phyloP scores from a whole-genome alignment of 1,140 invertebrate species.

The Asbolus verrucosus region DNA sequence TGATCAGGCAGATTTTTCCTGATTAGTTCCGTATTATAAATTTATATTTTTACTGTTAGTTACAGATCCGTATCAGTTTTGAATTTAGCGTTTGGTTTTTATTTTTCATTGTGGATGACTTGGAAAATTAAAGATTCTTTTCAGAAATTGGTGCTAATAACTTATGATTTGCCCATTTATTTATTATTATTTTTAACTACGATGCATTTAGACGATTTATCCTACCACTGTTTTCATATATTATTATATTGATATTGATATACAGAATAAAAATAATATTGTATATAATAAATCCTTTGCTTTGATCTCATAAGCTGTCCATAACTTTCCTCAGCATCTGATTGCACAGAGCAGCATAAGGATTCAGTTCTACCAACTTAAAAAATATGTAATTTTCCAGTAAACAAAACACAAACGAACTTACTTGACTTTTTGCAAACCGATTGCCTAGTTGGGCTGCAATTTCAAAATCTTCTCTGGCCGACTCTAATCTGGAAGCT shows the following conservation, averaged over 20 bases:
- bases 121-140: conserved; percentile 15
- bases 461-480: conserved; percentile 77
- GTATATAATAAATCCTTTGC: conserved; percentile 48
- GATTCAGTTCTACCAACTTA: conserved; percentile 82
- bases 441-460: conserved; percentile 81
- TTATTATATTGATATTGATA: conserved; percentile 40
- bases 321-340: conserved; percentile 86
- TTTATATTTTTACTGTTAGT: not conserved
- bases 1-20: conserved; percentile 12
- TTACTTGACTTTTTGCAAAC: conserved; percentile 84
- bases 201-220: conserved; percentile 43
- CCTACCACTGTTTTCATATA: conserved; percentile 45
- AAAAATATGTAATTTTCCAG: conserved; percentile 58
- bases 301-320: conserved; percentile 62
- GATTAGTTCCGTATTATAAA: conserved; percentile 9
- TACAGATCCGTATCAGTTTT: not conserved
- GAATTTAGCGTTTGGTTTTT: conserved; percentile 18
- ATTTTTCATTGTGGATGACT: not conserved
- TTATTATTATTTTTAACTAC: conserved; percentile 24
- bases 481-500: conserved; percentile 72
- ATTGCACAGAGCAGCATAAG: conserved; percentile 91
- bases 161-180: conserved; percentile 22
- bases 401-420: conserved; percentile 16
- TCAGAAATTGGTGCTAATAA: conserved; percentile 22
- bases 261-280: conserved; percentile 55